These are phyloP conservation scores for Eristalinus aeneus DNA, from an alignment of 2,888 invertebrate genomes.

Conservation along the genomic window DNA sequence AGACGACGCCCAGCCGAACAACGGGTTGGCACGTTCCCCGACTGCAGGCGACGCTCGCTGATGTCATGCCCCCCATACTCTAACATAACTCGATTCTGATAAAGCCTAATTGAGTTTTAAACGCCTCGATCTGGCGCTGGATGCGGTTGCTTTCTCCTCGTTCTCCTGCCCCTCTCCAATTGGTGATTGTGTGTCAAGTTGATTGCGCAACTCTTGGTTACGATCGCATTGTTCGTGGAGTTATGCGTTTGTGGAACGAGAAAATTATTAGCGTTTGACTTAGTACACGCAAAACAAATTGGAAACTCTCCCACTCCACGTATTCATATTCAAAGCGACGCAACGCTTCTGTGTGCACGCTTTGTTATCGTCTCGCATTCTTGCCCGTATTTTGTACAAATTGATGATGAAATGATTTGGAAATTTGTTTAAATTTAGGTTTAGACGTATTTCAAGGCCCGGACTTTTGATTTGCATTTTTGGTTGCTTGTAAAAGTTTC, in stretches of 20 bases:
- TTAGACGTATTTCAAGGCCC: background rate
- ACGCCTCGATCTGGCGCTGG: conserved; percentile 42
- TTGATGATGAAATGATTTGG: background rate
- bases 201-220: conserved; percentile 48
- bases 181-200: conserved; percentile 49
- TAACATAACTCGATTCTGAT: conserved; percentile 56
- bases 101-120: conserved; percentile 64
- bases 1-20: background rate
- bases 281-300: background rate
- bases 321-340: background rate
- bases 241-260: background rate
- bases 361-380: background rate
- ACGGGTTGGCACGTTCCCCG: background rate
- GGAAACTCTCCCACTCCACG: background rate
- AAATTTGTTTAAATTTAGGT: background rate
- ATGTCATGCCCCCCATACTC: conserved; percentile 38
- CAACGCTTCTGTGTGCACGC: background rate
- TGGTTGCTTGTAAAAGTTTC: background rate
- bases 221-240: background rate
- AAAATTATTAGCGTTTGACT: background rate
- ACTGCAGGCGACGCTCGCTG: conserved; percentile 41
- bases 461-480: background rate
- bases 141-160: conserved; percentile 38
- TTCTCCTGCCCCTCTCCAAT: too few relatives aligned
- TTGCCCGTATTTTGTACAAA: background rate